Conservation (phyloP, 2,888 invertebrate genomes). For the Augochlorella aurata region DNA sequence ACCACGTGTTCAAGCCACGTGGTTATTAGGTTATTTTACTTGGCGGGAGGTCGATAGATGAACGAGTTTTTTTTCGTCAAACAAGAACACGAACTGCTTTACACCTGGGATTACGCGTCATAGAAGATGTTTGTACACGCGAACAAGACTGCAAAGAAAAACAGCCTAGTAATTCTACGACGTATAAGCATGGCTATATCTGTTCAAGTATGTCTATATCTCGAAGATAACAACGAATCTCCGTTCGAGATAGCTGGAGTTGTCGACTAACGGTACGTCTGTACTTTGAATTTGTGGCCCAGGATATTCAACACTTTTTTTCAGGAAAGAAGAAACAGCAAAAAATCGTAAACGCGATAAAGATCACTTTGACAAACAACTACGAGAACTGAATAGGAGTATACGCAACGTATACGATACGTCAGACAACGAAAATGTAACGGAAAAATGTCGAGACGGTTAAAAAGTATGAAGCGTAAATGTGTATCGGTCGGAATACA, state of each 20-base stretch:
- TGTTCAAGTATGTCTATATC: slow-evolving; percentile 63
- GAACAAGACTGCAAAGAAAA: slow-evolving; percentile 8
- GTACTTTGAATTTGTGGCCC: slow-evolving; percentile 37
- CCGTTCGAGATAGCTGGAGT: slow-evolving; percentile 57
- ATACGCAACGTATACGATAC: not conserved
- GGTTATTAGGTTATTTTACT: slow-evolving; percentile 56
- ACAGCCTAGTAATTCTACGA: slow-evolving; percentile 32
- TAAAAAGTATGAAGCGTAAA: not conserved
- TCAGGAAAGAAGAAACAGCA: not conserved
- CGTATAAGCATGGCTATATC: slow-evolving; percentile 53
- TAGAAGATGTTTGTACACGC: not conserved
- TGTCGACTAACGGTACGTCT: slow-evolving; percentile 41
- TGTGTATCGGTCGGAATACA: not conserved
- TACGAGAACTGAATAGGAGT: not conserved
- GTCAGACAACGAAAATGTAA: not conserved
- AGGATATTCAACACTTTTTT: not conserved
- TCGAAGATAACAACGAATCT: slow-evolving; percentile 65
- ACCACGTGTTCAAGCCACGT: slow-evolving; percentile 63
- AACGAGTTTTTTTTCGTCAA: slow-evolving; percentile 38
- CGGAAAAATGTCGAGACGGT: not conserved
- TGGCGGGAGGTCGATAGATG: slow-evolving; percentile 56
- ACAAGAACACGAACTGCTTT: not conserved
- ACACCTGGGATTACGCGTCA: not conserved
- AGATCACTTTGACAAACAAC: not conserved
- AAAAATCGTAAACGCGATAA: not conserved